These are phyloP conservation scores for Ips nitidus DNA, from an alignment of 1,140 invertebrate species.

Conservation along the genomic window DNA sequence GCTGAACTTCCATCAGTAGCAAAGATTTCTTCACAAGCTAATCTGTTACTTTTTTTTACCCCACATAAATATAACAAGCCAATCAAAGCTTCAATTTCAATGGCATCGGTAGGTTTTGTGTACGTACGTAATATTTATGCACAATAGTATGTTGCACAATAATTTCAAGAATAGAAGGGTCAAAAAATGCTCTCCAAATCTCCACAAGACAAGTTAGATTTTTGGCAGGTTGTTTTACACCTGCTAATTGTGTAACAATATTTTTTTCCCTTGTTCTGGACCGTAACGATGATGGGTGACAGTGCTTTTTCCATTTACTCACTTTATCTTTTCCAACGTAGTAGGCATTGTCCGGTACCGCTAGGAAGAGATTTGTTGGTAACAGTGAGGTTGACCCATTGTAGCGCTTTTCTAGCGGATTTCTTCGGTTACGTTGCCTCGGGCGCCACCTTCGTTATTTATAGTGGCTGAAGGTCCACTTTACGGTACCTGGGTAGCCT, in stretches of 20 bases:
- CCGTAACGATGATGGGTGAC: background rate
- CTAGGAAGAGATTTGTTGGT: no score
- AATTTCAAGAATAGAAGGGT: background rate
- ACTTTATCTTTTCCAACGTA: slow-evolving; percentile 10
- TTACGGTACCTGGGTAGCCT: no score
- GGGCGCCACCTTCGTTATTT: no score
- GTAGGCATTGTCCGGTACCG: background rate
- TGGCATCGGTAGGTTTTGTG: background rate
- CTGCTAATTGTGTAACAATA: slow-evolving; percentile 10
- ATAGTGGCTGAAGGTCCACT: no score
- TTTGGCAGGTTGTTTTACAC: slow-evolving; percentile 1
- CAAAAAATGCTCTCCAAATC: slow-evolving; percentile 13
- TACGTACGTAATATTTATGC: no score
- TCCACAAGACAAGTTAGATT: slow-evolving; percentile 1
- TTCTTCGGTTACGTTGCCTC: no score
- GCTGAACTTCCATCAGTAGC: slow-evolving; percentile 37
- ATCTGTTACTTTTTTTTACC: slow-evolving; percentile 36
- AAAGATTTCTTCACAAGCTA: slow-evolving; percentile 47
- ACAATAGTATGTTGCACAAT: no score
- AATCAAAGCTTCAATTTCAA: slow-evolving; percentile 34
- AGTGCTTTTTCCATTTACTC: slow-evolving; percentile 10
- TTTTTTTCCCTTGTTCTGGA: background rate
- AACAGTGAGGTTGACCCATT: no score
- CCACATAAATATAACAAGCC: slow-evolving; percentile 40
- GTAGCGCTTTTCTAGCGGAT: no score